A percentile compares a stretch with the other conserved stretches of the same genome.
Conservation (phyloP, 2,888 invertebrate species). For the Drosophila mulleri region DNA sequence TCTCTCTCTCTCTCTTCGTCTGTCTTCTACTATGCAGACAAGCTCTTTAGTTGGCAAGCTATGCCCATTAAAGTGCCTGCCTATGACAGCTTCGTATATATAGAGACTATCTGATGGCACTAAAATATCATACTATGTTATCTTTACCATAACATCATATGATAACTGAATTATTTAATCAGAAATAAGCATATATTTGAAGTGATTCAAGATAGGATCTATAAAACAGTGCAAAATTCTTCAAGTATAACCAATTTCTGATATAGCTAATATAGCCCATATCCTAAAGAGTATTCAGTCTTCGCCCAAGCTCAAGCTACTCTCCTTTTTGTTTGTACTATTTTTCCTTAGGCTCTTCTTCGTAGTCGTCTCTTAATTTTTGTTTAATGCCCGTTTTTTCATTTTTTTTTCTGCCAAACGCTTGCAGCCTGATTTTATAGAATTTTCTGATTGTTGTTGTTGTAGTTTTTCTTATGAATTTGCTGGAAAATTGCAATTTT, state of each 20-base stretch:
- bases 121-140: not conserved
- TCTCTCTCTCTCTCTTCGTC: too few relatives aligned
- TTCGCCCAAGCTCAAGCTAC: not conserved
- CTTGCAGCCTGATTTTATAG: constrained; percentile 59
- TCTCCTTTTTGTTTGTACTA: constrained; percentile 12
- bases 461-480: constrained; percentile 65
- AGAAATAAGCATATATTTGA: not conserved
- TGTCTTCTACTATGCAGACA: not conserved
- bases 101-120: not conserved
- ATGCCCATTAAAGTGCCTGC: not conserved
- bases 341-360: constrained; percentile 26
- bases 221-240: too few relatives aligned
- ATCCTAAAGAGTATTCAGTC: not conserved
- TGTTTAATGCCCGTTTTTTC: constrained; percentile 56
- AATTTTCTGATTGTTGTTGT: constrained; percentile 53
- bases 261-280: not conserved
- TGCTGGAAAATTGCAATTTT: constrained; percentile 80
- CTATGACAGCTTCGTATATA: not conserved
- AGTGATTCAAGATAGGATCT: too few relatives aligned
- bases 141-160: too few relatives aligned
- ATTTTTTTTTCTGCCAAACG: constrained; percentile 44
- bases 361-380: constrained; percentile 55
- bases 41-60: not conserved
- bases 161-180: too few relatives aligned
- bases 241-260: not conserved